Base-by-base conservation (phyloP, 1,140 invertebrate genomes). In the Bacillus rossius region DNA sequence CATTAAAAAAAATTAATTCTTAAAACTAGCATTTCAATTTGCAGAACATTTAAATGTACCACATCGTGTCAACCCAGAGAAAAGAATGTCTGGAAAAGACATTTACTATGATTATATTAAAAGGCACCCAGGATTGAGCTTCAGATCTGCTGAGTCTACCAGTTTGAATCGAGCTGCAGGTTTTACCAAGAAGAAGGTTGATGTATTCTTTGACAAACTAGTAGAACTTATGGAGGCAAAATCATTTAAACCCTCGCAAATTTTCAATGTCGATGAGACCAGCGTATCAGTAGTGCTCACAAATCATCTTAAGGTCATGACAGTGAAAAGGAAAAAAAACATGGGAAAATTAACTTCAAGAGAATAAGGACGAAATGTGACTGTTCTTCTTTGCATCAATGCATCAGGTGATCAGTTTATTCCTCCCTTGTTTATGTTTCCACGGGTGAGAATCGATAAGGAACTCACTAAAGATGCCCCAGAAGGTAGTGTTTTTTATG, bases 91-190 rank as follows among this genome's bases (percentile, higher is more conserved):
- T 29, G 19, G 49, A 20, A 29, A 51, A 29, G 16, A 51, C 8
- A 23, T 16, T 20, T 51, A 51, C n/a, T 29, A 51, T 51, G 26
- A 51, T 29, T 51, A 41, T n/a, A 51, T 51, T 8, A 51, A 51
- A 20, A 8, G 49, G 10, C 49, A 51, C n/a, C 49, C 49, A 51
- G 49, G 26, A 20, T 17, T 51, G 25, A 51, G 49, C 8, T 29
- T 51, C 8, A 20, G 49, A 23, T 22, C 49, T 5, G 17, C 49
- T 29, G 49, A 51, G 26, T 51, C 49, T 17, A 51, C 49, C 16
- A 51, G 49, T 29, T 16, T 51, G 26, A 16, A 8, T 8, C 49
- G 49, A 16, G n/a, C 49, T 51, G 49, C 25, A 22, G 49, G 49
- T 51, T 51, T 51, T 29, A 51, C n/a, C 25, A 20, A 29, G 10